Evolutionary conservation across 2,797 vertebrate species (phyloP).

Genomic region (Rhinella marina): DNA sequence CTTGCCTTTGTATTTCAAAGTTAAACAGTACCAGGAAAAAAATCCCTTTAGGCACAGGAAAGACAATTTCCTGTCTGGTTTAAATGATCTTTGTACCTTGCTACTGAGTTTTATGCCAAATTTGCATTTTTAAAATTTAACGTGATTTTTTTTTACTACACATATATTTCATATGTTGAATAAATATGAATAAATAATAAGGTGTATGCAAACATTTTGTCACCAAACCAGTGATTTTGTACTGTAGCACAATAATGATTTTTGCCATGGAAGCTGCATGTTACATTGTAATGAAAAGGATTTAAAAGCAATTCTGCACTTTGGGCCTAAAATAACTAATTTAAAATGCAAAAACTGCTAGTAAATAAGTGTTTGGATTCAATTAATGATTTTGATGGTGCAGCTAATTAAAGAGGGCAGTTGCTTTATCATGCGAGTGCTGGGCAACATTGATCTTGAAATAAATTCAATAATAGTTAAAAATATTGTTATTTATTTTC

Average conservation of each 20-base stretch:
- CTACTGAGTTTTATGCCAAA: neutral
- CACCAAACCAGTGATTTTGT: neutral
- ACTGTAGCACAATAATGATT: neutral
- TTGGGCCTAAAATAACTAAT: no score
- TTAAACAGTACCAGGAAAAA: conserved; percentile 4
- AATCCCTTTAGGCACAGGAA: conserved; percentile 20
- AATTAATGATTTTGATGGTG: no score
- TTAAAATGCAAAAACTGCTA: no score
- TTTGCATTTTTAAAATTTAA: conserved; percentile 33
- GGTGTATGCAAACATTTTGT: neutral
- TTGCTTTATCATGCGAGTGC: no score
- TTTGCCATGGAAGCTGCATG: neutral
- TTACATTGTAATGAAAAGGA: no score
- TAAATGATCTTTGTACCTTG: conserved; percentile 20
- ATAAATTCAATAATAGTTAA: no score
- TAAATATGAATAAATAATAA: neutral
- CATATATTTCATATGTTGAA: neutral
- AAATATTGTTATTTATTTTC: no score
- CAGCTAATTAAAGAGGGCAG: no score
- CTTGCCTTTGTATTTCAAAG: neutral
- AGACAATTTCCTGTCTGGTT: conserved; percentile 36
- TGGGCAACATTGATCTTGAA: no score
- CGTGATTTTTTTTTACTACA: neutral
- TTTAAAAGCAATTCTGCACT: no score
- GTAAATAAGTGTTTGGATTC: no score